Evolutionary conservation across 2,797 vertebrate species (phyloP).

Genomic region (Pteropus rufus): DNA sequence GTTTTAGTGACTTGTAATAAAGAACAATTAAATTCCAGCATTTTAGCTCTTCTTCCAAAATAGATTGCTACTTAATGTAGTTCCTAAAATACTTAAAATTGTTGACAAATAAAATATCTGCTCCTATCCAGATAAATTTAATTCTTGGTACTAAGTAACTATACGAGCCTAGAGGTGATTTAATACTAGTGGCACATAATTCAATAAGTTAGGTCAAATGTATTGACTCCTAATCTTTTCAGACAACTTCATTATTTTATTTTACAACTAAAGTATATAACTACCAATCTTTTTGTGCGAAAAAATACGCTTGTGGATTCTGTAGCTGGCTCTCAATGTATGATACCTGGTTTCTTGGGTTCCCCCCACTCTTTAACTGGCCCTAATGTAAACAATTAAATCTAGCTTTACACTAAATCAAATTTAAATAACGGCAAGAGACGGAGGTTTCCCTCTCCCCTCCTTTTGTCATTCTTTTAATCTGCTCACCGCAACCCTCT

Average conservation of each 20-base stretch:
- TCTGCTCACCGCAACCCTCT: not conserved
- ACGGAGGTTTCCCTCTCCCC: not conserved
- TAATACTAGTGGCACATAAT: conserved; percentile 63
- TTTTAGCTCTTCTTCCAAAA: not conserved
- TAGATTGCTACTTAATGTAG: not conserved
- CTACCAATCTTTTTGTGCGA: not conserved
- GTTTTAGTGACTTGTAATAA: not conserved
- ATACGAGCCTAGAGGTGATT: conserved; percentile 47
- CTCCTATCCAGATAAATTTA: conserved; percentile 60
- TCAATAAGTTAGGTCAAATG: conserved; percentile 55
- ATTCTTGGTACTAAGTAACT: conserved; percentile 25
- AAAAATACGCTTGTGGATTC: not conserved
- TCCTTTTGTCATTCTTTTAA: not conserved
- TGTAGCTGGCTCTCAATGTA: not conserved
- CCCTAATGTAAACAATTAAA: conserved; percentile 51
- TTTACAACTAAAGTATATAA: conserved; percentile 42
- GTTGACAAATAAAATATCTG: conserved; percentile 51
- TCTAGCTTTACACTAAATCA: conserved; percentile 30
- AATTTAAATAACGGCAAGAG: conserved; percentile 36
- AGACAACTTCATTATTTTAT: conserved; percentile 68
- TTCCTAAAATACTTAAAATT: conserved; percentile 39
- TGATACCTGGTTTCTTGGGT: not conserved
- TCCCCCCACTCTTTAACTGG: not conserved
- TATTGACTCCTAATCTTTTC: conserved; percentile 64
- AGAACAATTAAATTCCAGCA: not conserved